Percentiles rank a stretch among this genome's conserved stretches.
Conservation (phyloP, 2,888 invertebrate species). For the Myopa tessellatipennis region DNA sequence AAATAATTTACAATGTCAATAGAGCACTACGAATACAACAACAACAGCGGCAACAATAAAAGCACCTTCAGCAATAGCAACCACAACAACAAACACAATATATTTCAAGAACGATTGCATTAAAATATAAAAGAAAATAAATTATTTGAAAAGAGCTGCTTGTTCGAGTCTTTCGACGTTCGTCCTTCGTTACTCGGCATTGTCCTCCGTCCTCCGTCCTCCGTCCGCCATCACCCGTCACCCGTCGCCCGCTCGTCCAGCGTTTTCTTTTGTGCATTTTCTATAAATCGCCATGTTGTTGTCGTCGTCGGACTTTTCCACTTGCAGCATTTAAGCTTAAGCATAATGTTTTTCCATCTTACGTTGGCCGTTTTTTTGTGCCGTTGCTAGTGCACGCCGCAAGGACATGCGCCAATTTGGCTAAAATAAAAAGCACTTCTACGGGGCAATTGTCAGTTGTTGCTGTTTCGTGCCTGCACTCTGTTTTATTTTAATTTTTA, state of each 20-base stretch:
- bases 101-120: slow-evolving; percentile 18
- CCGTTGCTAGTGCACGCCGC: slow-evolving; percentile 13
- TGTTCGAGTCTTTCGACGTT: background rate
- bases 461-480: background rate
- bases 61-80: slow-evolving; percentile 11
- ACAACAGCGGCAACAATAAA: background rate
- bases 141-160: slow-evolving; percentile 28
- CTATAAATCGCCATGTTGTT: background rate
- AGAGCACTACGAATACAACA: background rate
- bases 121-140: slow-evolving; percentile 32
- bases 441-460: slow-evolving; percentile 6
- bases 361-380: background rate
- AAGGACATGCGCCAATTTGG: slow-evolving; percentile 33
- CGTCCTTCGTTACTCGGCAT: background rate
- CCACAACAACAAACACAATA: background rate
- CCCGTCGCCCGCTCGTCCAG: background rate
- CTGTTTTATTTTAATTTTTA: background rate
- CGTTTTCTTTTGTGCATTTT: background rate
- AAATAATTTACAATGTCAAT: slow-evolving; percentile 33
- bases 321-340: background rate
- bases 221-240: background rate
- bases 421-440: slow-evolving; percentile 20
- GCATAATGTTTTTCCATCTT: background rate
- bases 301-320: slow-evolving; percentile 15
- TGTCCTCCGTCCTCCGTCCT: background rate